Conservation (phyloP, 1,140 invertebrate species). For the Dolichoris vasculosae region DNA sequence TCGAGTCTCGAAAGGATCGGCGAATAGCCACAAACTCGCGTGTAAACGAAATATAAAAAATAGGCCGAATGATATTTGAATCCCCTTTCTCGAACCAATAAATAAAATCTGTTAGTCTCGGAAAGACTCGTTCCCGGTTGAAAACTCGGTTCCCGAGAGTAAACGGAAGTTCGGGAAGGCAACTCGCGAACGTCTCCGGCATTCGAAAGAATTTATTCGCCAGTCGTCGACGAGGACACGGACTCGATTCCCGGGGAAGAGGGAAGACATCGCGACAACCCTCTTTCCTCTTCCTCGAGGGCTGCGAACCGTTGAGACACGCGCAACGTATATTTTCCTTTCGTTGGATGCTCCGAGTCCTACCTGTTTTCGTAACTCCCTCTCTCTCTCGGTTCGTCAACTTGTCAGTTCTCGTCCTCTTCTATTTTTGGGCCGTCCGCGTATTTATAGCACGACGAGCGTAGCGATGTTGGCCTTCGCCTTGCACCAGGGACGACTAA, state of each 20-base stretch:
- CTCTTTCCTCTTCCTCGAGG: no score
- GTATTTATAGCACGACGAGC: neutral
- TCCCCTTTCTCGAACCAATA: neutral
- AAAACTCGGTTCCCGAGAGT: neutral
- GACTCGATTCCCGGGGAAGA: no score
- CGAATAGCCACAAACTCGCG: no score
- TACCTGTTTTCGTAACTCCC: neutral
- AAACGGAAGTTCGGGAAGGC: neutral
- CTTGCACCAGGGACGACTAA: neutral
- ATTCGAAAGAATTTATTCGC: neutral
- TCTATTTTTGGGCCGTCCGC: constrained; percentile 20
- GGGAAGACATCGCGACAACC: neutral
- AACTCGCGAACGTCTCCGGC: neutral
- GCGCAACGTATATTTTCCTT: constrained; percentile 44
- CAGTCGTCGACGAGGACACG: neutral
- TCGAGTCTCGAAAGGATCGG: no score
- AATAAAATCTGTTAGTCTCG: neutral
- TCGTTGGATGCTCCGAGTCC: constrained; percentile 41
- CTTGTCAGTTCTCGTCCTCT: neutral
- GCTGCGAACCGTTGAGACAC: neutral
- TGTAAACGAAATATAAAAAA: neutral
- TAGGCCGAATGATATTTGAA: neutral
- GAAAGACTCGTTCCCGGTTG: neutral
- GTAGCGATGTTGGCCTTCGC: neutral
- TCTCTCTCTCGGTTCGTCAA: neutral